phyloP scores from a whole-genome alignment of 2,113 vertebrate genomes.

The Oreocharis arfaki region DNA sequence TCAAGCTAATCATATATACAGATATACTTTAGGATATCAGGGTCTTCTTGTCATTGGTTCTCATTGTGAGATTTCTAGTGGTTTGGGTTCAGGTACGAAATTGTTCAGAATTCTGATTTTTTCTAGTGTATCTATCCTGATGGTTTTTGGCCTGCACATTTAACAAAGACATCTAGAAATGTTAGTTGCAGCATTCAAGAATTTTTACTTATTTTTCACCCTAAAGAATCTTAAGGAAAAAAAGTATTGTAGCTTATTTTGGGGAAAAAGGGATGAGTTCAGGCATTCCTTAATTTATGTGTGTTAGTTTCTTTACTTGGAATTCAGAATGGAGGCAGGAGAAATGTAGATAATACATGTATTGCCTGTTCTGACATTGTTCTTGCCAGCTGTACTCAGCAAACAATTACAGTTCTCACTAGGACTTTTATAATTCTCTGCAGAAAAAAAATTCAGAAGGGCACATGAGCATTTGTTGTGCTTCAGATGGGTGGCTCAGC shows the following conservation, averaged over 20 bases:
- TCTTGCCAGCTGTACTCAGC: neutral
- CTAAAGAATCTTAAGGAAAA: neutral
- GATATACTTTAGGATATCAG: neutral
- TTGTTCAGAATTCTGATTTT: neutral
- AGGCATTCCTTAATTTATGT: neutral
- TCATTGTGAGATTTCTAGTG: neutral
- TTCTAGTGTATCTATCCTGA: neutral
- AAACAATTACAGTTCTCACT: neutral
- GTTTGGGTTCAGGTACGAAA: neutral
- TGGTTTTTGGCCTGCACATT: neutral
- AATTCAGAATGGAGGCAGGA: neutral
- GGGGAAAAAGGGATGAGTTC: neutral
- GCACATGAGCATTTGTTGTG: neutral
- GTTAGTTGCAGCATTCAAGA: neutral
- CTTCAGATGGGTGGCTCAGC: neutral
- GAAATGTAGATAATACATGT: neutral
- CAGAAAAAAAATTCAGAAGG: neutral
- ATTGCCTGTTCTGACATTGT: neutral
- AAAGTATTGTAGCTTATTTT: neutral
- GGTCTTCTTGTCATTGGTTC: neutral
- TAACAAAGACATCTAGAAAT: neutral
- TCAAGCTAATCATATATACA: neutral
- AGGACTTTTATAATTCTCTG: neutral
- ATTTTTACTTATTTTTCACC: neutral
- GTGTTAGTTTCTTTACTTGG: neutral